Percentiles rank a stretch among this genome's conserved stretches.
These are phyloP conservation scores for Halocynthia aurantium DNA, from an alignment of 23 tunicate species.

Conservation along the genomic window DNA sequence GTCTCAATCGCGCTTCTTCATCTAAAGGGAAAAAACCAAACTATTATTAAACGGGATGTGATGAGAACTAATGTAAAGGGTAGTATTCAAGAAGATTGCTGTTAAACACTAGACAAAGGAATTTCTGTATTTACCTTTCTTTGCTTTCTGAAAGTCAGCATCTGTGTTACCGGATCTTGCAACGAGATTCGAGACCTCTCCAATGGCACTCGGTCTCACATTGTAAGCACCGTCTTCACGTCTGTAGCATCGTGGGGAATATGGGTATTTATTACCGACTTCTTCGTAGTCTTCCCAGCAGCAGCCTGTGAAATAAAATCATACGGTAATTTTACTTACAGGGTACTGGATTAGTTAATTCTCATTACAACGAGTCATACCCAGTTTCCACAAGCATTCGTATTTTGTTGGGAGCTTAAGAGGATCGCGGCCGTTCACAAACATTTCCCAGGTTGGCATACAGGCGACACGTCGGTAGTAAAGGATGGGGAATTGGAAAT, in stretches of 20 bases:
- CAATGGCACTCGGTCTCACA: conserved; percentile 9
- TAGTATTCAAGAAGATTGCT: too few relatives aligned
- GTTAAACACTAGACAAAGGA: too few relatives aligned
- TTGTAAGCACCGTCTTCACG: conserved; percentile 51
- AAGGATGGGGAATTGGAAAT: conserved; percentile 54
- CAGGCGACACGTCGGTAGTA: conserved; percentile 81
- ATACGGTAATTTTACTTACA: neutral
- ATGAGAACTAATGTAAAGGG: too few relatives aligned
- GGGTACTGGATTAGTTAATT: neutral
- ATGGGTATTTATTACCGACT: conserved; percentile 49
- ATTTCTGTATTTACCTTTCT: too few relatives aligned
- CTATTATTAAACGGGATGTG: too few relatives aligned
- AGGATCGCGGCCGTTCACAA: conserved; percentile 58
- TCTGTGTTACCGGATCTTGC: conserved; percentile 5
- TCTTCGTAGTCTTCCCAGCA: conserved; percentile 86
- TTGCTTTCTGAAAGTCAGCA: too few relatives aligned
- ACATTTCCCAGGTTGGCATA: conserved; percentile 40
- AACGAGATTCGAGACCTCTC: neutral
- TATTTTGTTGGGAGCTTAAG: conserved; percentile 55
- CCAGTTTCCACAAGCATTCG: conserved; percentile 80
- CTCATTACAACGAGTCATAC: conserved; percentile 13
- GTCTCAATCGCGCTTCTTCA: too few relatives aligned
- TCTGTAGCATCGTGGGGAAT: conserved; percentile 64
- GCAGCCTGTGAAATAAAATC: conserved; percentile 40
- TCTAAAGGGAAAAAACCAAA: too few relatives aligned